phyloP scores from a whole-genome alignment of 2,888 invertebrate genomes.

The Ceraclea dissimilis region DNA sequence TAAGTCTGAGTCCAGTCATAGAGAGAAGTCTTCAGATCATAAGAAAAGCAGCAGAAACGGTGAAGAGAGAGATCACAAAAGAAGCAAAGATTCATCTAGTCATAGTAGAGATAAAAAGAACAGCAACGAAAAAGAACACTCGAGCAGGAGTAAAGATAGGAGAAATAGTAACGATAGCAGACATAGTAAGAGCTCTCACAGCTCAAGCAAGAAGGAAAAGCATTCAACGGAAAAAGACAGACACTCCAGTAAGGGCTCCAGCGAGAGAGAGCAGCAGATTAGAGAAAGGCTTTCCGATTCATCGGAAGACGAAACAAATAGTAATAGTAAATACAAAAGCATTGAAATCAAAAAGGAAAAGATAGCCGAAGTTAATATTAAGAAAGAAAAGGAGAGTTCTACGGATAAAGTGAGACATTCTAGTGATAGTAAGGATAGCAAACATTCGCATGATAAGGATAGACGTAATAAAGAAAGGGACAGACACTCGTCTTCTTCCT shows the following conservation, averaged over 20 bases:
- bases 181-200: background rate
- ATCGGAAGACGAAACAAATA: conserved; percentile 21
- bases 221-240: conserved; percentile 7
- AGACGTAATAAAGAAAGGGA: conserved; percentile 13
- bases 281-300: conserved; percentile 23
- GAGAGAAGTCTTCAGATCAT: background rate
- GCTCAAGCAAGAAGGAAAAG: background rate
- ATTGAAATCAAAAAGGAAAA: conserved; percentile 23
- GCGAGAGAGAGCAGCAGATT: conserved; percentile 10
- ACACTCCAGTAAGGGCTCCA: conserved; percentile 11
- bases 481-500: background rate
- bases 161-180: background rate
- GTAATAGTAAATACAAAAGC: conserved; percentile 23
- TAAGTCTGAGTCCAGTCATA: background rate
- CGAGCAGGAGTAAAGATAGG: background rate
- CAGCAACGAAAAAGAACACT: background rate
- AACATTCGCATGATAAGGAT: conserved; percentile 20
- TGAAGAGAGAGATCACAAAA: background rate
- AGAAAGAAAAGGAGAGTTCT: conserved; percentile 28
- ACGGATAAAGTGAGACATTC: conserved; percentile 21
- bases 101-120: background rate
- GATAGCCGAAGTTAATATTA: conserved; percentile 30
- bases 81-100: background rate
- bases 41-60: background rate
- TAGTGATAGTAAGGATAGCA: conserved; percentile 9